Conservation (phyloP, 2,797 vertebrate genomes). For the Iguana delicatissima region DNA sequence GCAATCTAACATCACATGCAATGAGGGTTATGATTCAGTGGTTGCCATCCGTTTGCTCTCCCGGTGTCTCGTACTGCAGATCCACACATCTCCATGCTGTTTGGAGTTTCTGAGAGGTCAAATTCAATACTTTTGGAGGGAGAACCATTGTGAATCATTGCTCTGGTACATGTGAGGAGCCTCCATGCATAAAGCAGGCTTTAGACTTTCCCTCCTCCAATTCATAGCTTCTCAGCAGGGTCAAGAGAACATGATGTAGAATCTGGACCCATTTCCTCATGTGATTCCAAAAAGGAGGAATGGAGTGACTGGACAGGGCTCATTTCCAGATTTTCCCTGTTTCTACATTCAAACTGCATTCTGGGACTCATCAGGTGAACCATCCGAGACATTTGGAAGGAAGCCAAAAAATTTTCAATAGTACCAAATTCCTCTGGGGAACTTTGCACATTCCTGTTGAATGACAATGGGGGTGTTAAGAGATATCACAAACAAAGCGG, state of each 20-base stretch:
- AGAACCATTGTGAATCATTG: too few relatives aligned
- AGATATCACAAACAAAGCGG: constrained; percentile 29
- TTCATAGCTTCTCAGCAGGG: neutral
- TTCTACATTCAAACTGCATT: neutral
- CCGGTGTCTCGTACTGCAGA: too few relatives aligned
- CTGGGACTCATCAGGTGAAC: neutral
- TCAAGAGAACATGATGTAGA: neutral
- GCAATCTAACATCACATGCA: neutral
- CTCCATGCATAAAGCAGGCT: neutral
- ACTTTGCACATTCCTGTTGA: neutral
- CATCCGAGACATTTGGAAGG: neutral
- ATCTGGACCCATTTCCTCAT: neutral
- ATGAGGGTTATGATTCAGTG: neutral
- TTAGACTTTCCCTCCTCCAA: neutral
- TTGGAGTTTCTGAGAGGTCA: too few relatives aligned
- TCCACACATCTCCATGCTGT: too few relatives aligned
- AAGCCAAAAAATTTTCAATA: neutral
- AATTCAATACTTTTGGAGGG: neutral
- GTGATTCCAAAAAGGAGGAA: neutral
- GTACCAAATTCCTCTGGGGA: constrained; percentile 4
- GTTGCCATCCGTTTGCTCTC: too few relatives aligned
- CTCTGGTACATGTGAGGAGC: neutral
- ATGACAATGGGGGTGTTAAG: constrained; percentile 8
- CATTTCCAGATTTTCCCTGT: neutral
- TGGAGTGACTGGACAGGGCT: neutral